Base-by-base conservation (phyloP, 2,888 invertebrate species). In the Drosophila pseudotalamancana region DNA sequence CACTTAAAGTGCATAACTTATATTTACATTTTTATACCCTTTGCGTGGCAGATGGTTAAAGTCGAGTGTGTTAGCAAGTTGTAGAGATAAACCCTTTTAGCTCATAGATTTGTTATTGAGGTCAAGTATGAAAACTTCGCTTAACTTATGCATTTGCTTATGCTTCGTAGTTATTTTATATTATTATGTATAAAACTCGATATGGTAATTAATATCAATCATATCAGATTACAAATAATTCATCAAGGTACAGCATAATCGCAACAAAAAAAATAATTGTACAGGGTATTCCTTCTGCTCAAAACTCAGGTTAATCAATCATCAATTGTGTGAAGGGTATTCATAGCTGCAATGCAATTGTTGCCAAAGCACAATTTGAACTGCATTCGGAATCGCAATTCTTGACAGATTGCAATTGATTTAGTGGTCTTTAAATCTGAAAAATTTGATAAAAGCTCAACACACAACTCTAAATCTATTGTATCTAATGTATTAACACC, bases 401-500 rank as follows among this genome's bases (percentile, higher is more conserved):
- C 51, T 40, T 40, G 55, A 55, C 60, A 66, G 48, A 21, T 61
- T 55, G 57, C 57, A 56, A 63, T 85, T 80, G 79, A 79, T 80
- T 75, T 56, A 46, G 29, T 59, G 63, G 51, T 61, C 53, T 51
- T 68, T 56, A 54, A 71, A 65, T 78, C 65, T 46, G 14, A 12
- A 18, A 39, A 12, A 35, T 57, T 29, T 12, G 32, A 35, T 31
- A 40, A 25, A 23, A 11, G 40, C 43, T 31, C 19, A 18, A 29
- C 40, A 16, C 34, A 12, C 14, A 27, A 14, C 16, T 27, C n/a
- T n/a, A 57, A 61, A 62, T 42, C 64, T 78, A 66, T 73, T 46
- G 65, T 64, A 67, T 43, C 29, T 63, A 71, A 75, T 72, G 59
- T 64, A 72, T 72, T 75, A 75, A 60, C 60, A 71, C 59, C 56